Evolutionary conservation across 2,113 vertebrate species (phyloP).

Genomic region (Eptesicus fuscus): DNA sequence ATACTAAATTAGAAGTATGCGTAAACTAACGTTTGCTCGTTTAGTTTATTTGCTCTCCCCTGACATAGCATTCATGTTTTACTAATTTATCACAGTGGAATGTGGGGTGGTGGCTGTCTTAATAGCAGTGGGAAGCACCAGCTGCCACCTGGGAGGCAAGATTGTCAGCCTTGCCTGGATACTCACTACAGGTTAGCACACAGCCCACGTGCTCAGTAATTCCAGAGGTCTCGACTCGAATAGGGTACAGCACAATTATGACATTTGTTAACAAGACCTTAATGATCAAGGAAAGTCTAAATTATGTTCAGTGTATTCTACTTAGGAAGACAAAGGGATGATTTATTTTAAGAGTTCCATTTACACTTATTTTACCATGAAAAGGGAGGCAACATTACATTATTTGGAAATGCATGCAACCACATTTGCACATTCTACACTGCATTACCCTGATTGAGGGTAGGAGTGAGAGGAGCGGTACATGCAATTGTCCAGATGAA

Average conservation of each 20-base stretch:
- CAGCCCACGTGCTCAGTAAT: too few species aligned
- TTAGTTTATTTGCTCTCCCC: not conserved
- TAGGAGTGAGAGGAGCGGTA: not conserved
- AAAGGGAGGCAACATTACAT: not conserved
- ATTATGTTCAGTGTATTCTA: not conserved
- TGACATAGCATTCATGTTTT: not conserved
- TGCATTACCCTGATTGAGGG: not conserved
- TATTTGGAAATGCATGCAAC: not conserved
- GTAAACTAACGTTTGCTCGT: not conserved
- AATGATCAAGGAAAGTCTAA: not conserved
- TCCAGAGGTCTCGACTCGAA: not conserved
- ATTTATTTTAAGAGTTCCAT: not conserved
- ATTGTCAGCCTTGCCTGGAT: not conserved
- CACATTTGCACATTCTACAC: not conserved
- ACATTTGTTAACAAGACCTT: not conserved
- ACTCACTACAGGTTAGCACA: too few species aligned
- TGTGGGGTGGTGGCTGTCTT: not conserved
- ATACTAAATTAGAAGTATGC: not conserved
- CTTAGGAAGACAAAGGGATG: not conserved
- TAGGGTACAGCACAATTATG: not conserved
- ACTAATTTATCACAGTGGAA: not conserved
- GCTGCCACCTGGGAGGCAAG: not conserved
- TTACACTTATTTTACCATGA: not conserved
- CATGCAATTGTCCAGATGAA: not conserved
- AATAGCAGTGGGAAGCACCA: not conserved